phyloP scores from a whole-genome alignment of 2,113 vertebrate species.

The Tragulus kanchil region DNA sequence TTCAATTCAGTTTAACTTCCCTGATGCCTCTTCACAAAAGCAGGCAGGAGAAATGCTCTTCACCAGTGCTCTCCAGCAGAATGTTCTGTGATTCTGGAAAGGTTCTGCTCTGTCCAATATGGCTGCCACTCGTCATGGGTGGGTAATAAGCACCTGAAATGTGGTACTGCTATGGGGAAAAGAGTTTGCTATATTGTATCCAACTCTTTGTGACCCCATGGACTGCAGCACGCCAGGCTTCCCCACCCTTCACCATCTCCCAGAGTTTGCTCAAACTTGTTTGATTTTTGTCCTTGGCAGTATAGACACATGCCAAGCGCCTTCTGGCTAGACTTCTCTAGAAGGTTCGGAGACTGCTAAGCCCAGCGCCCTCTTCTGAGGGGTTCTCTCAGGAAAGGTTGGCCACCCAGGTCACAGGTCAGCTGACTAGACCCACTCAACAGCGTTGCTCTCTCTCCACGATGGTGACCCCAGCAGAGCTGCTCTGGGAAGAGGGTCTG shows the following conservation, averaged over 20 bases:
- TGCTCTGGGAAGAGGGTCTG: background rate
- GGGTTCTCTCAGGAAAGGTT: background rate
- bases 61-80: background rate
- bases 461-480: background rate
- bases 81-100: background rate
- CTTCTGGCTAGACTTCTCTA: background rate
- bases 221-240: background rate
- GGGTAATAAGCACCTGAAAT: background rate
- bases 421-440: background rate
- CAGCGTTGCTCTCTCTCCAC: background rate
- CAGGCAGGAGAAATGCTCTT: background rate
- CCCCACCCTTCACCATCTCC: background rate
- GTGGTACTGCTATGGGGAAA: background rate
- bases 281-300: background rate
- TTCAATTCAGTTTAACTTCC: background rate
- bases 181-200: background rate
- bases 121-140: fast-evolving
- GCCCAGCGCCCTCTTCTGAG: background rate
- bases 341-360: background rate
- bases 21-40: background rate
- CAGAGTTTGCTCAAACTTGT: background rate
- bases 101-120: too few relatives aligned
- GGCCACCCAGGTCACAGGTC: background rate
- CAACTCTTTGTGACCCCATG: background rate
- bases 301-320: background rate